Evolutionary conservation across 2,797 vertebrate species (phyloP).

Genomic region (Spinus olivaceus): DNA sequence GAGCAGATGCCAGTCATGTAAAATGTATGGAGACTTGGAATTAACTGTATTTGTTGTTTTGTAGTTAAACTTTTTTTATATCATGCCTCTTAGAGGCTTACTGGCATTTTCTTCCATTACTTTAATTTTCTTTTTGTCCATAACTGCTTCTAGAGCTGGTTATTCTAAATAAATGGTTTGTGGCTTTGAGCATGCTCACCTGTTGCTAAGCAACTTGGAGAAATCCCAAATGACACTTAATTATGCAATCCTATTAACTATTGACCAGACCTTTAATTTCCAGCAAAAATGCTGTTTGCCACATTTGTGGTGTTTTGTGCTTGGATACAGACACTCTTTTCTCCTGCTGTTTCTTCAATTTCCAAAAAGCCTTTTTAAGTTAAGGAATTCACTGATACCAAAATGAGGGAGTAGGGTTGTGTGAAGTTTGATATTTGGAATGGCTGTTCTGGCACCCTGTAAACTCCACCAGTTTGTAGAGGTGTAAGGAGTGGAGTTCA

Average conservation of each 20-base stretch:
- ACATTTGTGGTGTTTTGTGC: background rate
- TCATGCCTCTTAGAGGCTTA: background rate
- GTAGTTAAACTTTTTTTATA: background rate
- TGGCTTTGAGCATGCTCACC: background rate
- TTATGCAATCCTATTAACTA: constrained; percentile 3
- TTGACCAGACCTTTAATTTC: constrained; percentile 18
- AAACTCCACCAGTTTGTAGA: background rate
- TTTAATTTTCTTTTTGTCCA: background rate
- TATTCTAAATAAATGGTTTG: background rate
- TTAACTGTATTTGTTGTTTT: background rate
- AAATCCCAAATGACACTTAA: constrained; percentile 21
- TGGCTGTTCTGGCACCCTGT: background rate
- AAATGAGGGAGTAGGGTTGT: background rate
- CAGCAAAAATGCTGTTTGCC: background rate
- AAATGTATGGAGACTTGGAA: background rate
- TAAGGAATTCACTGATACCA: background rate
- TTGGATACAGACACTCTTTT: background rate
- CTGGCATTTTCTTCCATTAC: background rate
- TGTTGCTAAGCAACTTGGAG: constrained; percentile 36
- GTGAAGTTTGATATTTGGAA: background rate
- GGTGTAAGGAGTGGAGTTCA: background rate
- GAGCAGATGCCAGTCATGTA: background rate
- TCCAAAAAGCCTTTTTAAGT: background rate
- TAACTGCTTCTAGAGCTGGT: background rate
- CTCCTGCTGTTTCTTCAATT: background rate